phyloP scores from a whole-genome alignment of 2,888 invertebrate genomes.

The Nyleta sp. region DNA sequence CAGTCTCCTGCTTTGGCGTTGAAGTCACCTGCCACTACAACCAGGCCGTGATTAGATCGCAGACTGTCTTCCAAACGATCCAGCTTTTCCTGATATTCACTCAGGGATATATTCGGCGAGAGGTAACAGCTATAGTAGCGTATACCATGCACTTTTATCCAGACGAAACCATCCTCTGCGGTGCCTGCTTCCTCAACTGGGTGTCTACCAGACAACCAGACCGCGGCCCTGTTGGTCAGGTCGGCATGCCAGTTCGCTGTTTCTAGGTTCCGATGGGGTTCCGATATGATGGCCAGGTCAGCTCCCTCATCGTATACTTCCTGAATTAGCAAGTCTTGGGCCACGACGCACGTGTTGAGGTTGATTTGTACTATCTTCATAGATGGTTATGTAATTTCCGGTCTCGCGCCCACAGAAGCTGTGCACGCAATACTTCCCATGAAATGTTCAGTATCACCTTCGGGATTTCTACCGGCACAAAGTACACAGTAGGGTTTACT shows the following conservation, averaged over 20 bases:
- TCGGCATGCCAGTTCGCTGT: neutral
- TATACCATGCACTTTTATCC: constrained; percentile 4
- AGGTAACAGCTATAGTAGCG: neutral
- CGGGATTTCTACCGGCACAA: neutral
- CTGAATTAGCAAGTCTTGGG: constrained; percentile 57
- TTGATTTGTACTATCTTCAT: constrained; percentile 1
- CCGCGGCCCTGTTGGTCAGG: neutral
- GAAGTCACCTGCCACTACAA: constrained; percentile 1
- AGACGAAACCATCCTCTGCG: neutral
- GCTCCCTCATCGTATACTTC: constrained; percentile 35
- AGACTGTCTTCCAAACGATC: neutral
- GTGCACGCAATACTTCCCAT: neutral
- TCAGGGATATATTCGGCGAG: neutral
- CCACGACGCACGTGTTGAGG: constrained; percentile 22
- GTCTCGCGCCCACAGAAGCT: neutral
- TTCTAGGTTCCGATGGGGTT: constrained; percentile 52
- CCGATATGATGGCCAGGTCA: constrained; percentile 45
- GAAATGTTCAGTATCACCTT: neutral
- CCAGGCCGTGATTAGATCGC: neutral
- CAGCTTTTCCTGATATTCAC: neutral
- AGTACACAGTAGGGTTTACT: no score
- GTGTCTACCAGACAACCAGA: neutral
- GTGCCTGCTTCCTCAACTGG: neutral
- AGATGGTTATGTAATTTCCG: no score
- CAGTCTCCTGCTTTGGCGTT: neutral